phyloP scores from a whole-genome alignment of 2,888 invertebrate genomes.

The Coelopa pilipes region DNA sequence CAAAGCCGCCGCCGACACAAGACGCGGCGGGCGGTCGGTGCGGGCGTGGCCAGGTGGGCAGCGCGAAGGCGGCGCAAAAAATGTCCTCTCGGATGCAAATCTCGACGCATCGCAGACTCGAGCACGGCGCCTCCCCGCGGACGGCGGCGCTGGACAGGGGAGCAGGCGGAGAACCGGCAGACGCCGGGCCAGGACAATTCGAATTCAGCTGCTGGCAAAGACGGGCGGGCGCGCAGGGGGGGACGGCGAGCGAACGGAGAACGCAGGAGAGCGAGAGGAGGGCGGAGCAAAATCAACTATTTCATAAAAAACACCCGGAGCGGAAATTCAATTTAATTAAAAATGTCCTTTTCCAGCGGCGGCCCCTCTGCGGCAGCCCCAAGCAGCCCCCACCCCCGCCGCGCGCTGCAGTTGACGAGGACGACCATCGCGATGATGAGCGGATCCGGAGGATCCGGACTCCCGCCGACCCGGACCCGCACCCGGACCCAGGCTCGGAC shows the following conservation, averaged over 20 bases:
- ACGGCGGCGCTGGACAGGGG: background rate
- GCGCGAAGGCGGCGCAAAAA: background rate
- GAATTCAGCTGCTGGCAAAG: conserved; percentile 8
- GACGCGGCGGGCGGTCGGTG: background rate
- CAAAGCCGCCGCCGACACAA: conserved; percentile 8
- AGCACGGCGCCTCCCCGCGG: background rate
- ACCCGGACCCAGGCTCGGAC: conserved; percentile 28
- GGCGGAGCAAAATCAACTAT: conserved; percentile 28
- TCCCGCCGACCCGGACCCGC: conserved; percentile 34
- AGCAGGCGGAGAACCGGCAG: background rate
- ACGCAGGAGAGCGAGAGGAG: background rate
- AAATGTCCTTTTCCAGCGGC: conserved; percentile 38
- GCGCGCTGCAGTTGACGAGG: conserved; percentile 15
- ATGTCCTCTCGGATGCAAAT: conserved; percentile 17
- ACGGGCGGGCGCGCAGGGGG: no score
- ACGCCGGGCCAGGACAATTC: conserved; percentile 1
- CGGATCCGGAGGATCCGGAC: conserved; percentile 35
- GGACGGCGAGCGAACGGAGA: background rate
- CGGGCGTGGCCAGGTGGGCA: background rate
- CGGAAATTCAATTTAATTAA: conserved; percentile 45
- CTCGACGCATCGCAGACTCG: conserved; percentile 28
- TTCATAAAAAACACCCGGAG: conserved; percentile 40
- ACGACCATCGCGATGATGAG: conserved; percentile 25
- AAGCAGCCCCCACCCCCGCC: no score
- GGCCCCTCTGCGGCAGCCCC: conserved; percentile 15